Conservation (phyloP, 2,113 vertebrate genomes). For the Alectura lathami region DNA sequence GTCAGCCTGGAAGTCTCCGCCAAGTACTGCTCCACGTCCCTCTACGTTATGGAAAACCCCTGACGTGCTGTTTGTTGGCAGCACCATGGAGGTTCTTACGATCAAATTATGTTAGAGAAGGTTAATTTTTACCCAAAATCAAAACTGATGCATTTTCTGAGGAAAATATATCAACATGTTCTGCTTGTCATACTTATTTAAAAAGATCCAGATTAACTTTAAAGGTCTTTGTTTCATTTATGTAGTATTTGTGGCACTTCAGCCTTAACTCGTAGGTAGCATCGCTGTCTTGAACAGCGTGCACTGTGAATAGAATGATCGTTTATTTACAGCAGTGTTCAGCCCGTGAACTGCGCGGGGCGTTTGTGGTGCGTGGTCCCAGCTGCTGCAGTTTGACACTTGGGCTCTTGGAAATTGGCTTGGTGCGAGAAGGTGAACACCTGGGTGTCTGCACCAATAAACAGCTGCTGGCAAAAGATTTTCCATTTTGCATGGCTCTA, state of each 20-base stretch:
- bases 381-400: neutral
- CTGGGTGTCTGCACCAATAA: neutral
- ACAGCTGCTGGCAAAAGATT: neutral
- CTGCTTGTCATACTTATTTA: neutral
- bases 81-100: neutral
- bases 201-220: neutral
- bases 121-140: neutral
- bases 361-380: neutral
- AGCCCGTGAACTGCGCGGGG: neutral
- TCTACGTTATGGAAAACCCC: neutral
- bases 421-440: neutral
- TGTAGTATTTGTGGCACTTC: neutral
- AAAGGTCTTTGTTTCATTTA: neutral
- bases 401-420: neutral
- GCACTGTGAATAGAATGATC: neutral
- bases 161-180: neutral
- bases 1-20: neutral
- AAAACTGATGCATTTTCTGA: neutral
- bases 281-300: neutral
- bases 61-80: fast-evolving
- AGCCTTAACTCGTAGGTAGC: neutral
- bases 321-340: neutral
- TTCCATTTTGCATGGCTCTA: slow-evolving; percentile 13
- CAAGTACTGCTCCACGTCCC: neutral
- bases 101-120: neutral